A percentile compares a stretch with the other conserved stretches of the same genome.
Conservation (phyloP, 2,113 vertebrate species). For the Pangasianodon hypophthalmus region DNA sequence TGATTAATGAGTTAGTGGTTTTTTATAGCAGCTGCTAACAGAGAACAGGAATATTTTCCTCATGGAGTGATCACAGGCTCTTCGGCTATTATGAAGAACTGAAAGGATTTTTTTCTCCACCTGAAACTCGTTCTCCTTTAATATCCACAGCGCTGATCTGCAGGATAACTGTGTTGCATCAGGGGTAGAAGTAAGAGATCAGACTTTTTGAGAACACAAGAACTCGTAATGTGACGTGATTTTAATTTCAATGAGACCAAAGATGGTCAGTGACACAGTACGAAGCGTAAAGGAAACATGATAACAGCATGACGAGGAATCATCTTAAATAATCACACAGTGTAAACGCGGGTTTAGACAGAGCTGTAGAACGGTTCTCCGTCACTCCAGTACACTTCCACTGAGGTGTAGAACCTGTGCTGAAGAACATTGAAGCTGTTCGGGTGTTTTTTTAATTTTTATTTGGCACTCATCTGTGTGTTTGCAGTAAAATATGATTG, state of each 20-base stretch:
- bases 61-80: background rate
- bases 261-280: no score
- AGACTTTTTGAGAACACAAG: no score
- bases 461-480: background rate
- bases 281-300: no score
- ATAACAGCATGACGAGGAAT: background rate
- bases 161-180: background rate
- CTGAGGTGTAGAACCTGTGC: background rate
- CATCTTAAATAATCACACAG: background rate
- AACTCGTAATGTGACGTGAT: no score
- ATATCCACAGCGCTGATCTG: background rate
- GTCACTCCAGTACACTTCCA: background rate
- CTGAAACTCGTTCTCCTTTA: background rate
- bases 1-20: background rate
- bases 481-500: background rate
- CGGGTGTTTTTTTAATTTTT: background rate
- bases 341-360: background rate
- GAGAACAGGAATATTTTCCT: background rate
- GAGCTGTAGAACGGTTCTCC: background rate
- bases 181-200: background rate
- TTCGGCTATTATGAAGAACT: no score
- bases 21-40: background rate
- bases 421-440: background rate
- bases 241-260: no score
- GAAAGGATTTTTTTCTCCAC: background rate